Percentiles rank a stretch among this genome's conserved stretches.
Evolutionary conservation across 2,113 vertebrate genomes (phyloP).

Genomic region (Cyanistes caeruleus): DNA sequence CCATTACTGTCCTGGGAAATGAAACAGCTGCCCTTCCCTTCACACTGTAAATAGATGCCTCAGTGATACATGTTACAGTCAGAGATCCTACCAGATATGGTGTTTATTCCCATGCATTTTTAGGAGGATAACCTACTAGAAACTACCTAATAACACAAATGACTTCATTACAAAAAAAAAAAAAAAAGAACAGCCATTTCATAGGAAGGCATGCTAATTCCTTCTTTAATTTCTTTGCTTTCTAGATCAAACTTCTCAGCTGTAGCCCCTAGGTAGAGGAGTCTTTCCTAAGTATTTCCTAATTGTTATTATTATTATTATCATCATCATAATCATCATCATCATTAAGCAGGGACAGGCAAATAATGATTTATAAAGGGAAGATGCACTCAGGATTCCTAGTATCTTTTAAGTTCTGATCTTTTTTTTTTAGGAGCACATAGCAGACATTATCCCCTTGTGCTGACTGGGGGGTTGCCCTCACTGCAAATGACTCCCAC

Average conservation of each 20-base stretch:
- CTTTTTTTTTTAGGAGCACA: background rate
- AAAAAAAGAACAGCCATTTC: background rate
- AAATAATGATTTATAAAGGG: background rate
- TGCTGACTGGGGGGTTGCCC: background rate
- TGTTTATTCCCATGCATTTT: conserved; percentile 39
- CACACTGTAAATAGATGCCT: conserved; percentile 8
- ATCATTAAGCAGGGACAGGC: background rate
- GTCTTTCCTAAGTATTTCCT: background rate
- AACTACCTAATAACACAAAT: conserved; percentile 6
- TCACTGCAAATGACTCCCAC: background rate
- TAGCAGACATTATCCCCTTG: background rate
- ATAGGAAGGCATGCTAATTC: background rate
- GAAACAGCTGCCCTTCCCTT: background rate
- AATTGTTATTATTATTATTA: too few relatives aligned
- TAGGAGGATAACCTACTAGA: background rate
- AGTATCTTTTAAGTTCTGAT: background rate
- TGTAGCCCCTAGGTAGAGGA: background rate
- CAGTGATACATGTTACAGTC: background rate
- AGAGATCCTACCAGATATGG: conserved; percentile 32
- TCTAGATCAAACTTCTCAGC: background rate
- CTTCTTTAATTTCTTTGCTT: background rate
- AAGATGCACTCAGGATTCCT: background rate
- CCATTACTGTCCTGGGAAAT: conserved; percentile 13
- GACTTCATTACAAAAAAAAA: background rate
- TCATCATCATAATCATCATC: background rate